Percentiles rank a stretch among this genome's conserved stretches.
phyloP scores from a whole-genome alignment of 1,140 invertebrate genomes.

The Drosophila grimshawi region DNA sequence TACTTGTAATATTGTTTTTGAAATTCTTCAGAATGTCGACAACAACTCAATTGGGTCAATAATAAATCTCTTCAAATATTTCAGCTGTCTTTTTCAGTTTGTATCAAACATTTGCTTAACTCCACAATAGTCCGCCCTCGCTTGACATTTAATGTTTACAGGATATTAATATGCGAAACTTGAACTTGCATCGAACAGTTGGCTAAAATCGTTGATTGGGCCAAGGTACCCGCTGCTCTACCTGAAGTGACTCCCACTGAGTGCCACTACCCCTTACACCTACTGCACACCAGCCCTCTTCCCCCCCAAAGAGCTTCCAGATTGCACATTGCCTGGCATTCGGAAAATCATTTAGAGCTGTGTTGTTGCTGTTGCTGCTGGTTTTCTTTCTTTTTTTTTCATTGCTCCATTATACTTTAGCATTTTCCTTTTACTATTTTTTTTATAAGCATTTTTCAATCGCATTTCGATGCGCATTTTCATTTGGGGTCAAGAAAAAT shows the following conservation, averaged over 20 bases:
- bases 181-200: conserved; percentile 13
- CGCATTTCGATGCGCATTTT: conserved; percentile 83
- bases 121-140: neutral
- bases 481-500: conserved; percentile 84
- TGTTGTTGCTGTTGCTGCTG: conserved; percentile 49
- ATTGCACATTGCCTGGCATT: conserved; percentile 72
- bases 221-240: neutral
- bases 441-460: conserved; percentile 81
- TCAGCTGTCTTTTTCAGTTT: too few species aligned
- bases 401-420: conserved; percentile 42
- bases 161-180: conserved; percentile 7
- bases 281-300: neutral
- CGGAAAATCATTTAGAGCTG: conserved; percentile 73
- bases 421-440: conserved; percentile 68
- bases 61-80: too few species aligned
- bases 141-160: neutral
- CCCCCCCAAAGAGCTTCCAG: neutral
- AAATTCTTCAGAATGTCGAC: too few species aligned
- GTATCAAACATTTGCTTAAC: too few species aligned
- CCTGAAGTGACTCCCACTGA: neutral
- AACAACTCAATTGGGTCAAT: too few species aligned
- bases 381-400: conserved; percentile 27
- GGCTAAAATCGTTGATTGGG: conserved; percentile 44
- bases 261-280: neutral
- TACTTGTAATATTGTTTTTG: too few species aligned